phyloP scores from a whole-genome alignment of 2,113 vertebrate genomes.

The Gavia stellata region DNA sequence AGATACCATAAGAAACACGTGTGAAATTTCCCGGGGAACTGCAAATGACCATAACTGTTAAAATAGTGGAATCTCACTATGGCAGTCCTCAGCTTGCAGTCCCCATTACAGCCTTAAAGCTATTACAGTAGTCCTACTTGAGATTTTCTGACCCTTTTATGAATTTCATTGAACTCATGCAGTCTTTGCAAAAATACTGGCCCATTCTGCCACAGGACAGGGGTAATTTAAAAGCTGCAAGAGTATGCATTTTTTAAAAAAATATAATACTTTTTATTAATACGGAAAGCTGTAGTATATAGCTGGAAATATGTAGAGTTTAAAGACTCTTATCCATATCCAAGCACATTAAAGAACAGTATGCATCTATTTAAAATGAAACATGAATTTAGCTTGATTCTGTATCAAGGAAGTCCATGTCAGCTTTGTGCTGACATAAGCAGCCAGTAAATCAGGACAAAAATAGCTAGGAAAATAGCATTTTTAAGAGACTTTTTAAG shows the following conservation, averaged over 20 bases:
- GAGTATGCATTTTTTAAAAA: background rate
- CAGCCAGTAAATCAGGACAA: background rate
- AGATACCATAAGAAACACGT: background rate
- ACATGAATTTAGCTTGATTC: slow-evolving; percentile 21
- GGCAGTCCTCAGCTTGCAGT: background rate
- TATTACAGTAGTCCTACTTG: background rate
- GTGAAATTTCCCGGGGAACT: background rate
- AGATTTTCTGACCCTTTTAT: background rate
- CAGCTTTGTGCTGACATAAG: slow-evolving; percentile 31
- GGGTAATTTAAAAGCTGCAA: background rate
- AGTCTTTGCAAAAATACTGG: background rate
- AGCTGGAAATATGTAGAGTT: background rate
- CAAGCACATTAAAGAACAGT: slow-evolving; percentile 21
- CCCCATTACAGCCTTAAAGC: background rate
- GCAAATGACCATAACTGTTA: background rate
- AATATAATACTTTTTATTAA: background rate
- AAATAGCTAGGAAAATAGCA: slow-evolving; percentile 14
- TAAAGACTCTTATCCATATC: background rate
- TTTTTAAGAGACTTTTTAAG: slow-evolving; percentile 12
- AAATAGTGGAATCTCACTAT: background rate
- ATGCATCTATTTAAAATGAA: background rate
- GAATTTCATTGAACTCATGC: background rate
- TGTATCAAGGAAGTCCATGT: slow-evolving; percentile 21
- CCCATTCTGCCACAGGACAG: background rate
- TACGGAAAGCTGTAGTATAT: background rate